Base-by-base conservation (phyloP, 1,140 invertebrate genomes). In the Lasaia peninsularis region DNA sequence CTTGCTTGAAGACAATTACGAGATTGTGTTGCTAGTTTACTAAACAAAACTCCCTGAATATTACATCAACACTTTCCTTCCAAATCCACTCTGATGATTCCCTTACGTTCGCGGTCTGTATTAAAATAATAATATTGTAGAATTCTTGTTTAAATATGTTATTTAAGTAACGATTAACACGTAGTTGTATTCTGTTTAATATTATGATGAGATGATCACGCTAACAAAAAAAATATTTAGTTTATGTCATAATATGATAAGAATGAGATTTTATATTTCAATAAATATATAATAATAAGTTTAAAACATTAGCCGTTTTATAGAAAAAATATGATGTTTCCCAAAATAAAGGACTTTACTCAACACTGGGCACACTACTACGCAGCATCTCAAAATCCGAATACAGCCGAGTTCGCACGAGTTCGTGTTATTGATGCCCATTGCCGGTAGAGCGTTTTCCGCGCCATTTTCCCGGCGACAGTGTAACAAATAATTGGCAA, bases 381-480 rank as follows among this genome's bases (percentile, higher is more conserved):
- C 54, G 62, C 80, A 86, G 79, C 76, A 75, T 86, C 80, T 69
- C 67, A 28, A 52, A 44, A 56, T 34, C 71, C 82, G 82, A 80
- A 56, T 20, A 6, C 6, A 32, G 11, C 71, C 82, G 79, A 86
- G 34, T 21, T n/a, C 31, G 32, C 31, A 69, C 80, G 83, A 86
- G 21, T 56, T 58, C 52, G 53, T 56, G 56, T 62, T 86, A 84
- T 86, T 79, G 78, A 86, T 81, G 78, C 74, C 69, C 68, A 71
- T 72, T 81, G 78, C 74, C 69, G 69, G 71, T 72, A 83, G 76
- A 83, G 73, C 60, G 63, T 69, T 84, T 82, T 77, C 73, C 80
- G 78, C 80, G 78, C 80, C 73, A 86, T 82, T 86, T 84, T 84
- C 73, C 58, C 63, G 63, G 69, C 68, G 49, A 58, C 24, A 51